Evolutionary conservation across 1,140 invertebrate genomes (phyloP).

Genomic region (Sminthurides bifidus): DNA sequence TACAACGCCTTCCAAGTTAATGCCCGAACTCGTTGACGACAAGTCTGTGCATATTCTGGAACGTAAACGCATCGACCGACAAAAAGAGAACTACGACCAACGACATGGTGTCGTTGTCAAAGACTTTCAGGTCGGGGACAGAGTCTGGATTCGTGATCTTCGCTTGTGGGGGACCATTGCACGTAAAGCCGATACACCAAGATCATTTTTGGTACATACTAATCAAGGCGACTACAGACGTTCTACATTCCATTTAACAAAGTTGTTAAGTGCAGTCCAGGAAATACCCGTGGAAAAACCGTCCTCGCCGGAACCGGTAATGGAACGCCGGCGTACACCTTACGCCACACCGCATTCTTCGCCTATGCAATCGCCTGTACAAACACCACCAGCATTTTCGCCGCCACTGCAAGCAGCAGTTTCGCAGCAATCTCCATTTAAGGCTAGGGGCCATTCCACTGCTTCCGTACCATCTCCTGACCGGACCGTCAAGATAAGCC

Average conservation of each 20-base stretch:
- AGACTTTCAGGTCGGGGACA: conserved; percentile 14
- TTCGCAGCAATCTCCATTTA: neutral
- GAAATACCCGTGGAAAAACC: too few species aligned
- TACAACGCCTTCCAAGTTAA: neutral
- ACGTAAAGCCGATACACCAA: neutral
- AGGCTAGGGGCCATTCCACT: too few species aligned
- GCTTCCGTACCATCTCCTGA: neutral
- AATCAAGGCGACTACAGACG: neutral
- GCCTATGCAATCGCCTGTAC: too few species aligned
- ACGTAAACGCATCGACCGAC: neutral
- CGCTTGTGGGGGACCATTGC: conserved; percentile 15
- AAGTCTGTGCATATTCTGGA: neutral
- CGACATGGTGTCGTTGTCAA: conserved; percentile 1
- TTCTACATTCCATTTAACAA: neutral
- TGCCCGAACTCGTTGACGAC: neutral
- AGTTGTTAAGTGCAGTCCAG: neutral
- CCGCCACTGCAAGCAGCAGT: neutral
- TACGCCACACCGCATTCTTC: too few species aligned
- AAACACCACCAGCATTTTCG: too few species aligned
- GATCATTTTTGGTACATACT: neutral
- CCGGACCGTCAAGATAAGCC: neutral
- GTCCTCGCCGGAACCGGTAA: too few species aligned
- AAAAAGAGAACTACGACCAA: neutral
- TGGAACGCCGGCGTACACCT: too few species aligned
- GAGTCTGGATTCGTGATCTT: conserved; percentile 26